Percentiles rank a stretch among this genome's conserved stretches.
Conservation (phyloP, 2,113 vertebrate genomes). For the Psilopsiagon aurifrons region DNA sequence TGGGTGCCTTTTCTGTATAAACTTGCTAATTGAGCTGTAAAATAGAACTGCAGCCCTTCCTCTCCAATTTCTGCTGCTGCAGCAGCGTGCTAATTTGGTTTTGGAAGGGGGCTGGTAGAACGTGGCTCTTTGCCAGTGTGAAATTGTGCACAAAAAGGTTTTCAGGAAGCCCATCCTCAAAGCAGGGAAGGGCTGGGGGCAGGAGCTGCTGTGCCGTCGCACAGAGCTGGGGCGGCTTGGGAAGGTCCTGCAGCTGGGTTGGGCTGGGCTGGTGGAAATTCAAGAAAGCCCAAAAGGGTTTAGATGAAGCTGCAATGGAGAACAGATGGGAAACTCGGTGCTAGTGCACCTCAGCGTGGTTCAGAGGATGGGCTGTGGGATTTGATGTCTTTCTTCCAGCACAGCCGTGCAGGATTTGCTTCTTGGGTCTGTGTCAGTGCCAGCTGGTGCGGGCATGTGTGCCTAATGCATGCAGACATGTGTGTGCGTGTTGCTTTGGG, state of each 20-base stretch:
- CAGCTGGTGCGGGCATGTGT: rapidly evolving
- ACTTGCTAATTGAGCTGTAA: conserved; percentile 70
- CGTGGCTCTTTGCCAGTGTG: conserved; percentile 35
- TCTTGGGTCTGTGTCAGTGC: background rate
- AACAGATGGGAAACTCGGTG: conserved; percentile 49
- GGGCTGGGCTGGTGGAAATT: conserved; percentile 59
- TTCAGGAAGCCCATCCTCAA: background rate
- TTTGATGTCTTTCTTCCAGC: background rate
- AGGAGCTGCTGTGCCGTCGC: background rate
- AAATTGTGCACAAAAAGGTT: background rate
- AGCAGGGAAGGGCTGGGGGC: background rate
- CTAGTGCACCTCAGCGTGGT: background rate
- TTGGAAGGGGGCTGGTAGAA: conserved; percentile 59
- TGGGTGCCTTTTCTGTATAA: conserved; percentile 47
- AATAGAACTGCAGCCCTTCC: conserved; percentile 60
- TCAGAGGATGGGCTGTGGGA: background rate
- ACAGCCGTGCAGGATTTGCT: background rate
- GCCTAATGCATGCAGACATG: rapidly evolving
- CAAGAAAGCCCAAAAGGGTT: conserved; percentile 66
- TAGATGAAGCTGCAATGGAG: conserved; percentile 32
- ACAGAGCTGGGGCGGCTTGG: background rate
- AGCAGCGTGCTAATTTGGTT: conserved; percentile 64
- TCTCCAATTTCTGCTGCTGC: conserved; percentile 67
- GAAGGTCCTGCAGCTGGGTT: conserved; percentile 57
- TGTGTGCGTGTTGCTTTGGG: rapidly evolving